Evolutionary conservation across 2,113 vertebrate genomes (phyloP).

Genomic region (Saccopteryx bilineata): DNA sequence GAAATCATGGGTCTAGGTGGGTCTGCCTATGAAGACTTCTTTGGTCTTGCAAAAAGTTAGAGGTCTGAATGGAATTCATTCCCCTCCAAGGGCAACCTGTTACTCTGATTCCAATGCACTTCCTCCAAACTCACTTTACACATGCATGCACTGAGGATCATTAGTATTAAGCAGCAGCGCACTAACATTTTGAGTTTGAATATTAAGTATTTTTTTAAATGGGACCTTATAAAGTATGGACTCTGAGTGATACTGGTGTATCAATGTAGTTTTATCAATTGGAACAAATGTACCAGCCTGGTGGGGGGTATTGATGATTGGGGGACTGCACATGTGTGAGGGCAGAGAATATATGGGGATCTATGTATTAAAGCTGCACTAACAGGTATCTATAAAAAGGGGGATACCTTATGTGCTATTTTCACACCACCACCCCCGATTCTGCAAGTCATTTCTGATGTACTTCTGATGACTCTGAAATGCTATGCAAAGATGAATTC

Average conservation of each 20-base stretch:
- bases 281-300: background rate
- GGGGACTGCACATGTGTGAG: background rate
- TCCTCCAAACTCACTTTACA: background rate
- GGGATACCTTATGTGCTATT: background rate
- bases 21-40: background rate
- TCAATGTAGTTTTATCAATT: background rate
- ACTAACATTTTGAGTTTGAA: background rate
- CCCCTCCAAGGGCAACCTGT: background rate
- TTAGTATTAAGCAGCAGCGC: background rate
- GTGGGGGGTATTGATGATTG: background rate
- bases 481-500: conserved; percentile 50
- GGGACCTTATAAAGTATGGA: background rate
- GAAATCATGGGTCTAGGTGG: background rate
- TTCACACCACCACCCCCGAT: background rate
- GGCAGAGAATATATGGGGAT: background rate
- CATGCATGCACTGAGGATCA: background rate
- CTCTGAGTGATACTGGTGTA: background rate
- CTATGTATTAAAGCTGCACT: background rate
- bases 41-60: background rate
- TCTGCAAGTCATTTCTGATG: background rate
- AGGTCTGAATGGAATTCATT: background rate
- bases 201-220: background rate
- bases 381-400: background rate
- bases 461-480: conserved; percentile 56
- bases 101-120: background rate